phyloP scores from a whole-genome alignment of 2,888 invertebrate species.

The Agrochola circellaris region DNA sequence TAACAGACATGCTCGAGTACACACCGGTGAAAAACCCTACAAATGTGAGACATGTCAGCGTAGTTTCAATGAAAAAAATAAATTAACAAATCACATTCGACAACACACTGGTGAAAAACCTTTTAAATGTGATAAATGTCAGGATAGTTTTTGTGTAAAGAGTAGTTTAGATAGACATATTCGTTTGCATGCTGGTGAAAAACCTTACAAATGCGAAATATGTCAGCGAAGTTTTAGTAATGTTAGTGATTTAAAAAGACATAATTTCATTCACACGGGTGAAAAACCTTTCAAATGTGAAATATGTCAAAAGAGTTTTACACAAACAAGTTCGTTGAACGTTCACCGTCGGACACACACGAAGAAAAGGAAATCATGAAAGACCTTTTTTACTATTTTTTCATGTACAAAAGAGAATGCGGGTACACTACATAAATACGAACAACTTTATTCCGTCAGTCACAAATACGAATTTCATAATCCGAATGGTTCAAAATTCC shows the following conservation, averaged over 20 bases:
- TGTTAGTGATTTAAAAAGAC: not conserved
- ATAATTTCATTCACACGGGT: not conserved
- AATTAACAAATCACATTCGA: not conserved
- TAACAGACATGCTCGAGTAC: not conserved
- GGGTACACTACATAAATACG: no score
- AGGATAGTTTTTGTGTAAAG: not conserved
- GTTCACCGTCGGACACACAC: not conserved
- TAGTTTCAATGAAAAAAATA: not conserved
- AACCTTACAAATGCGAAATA: slow-evolving; percentile 6
- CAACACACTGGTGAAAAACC: slow-evolving; percentile 17
- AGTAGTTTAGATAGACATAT: slow-evolving; percentile 2
- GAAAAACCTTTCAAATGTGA: slow-evolving; percentile 19
- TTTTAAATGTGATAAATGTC: slow-evolving; percentile 15
- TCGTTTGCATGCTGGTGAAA: not conserved
- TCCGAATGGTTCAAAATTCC: no score
- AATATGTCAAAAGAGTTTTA: slow-evolving; percentile 12
- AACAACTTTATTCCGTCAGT: no score
- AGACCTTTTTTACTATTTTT: no score
- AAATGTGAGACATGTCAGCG: slow-evolving; percentile 7
- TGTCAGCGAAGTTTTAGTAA: slow-evolving; percentile 1
- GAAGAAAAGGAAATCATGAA: not conserved
- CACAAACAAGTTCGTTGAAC: not conserved
- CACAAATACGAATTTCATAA: no score
- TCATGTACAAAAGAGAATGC: no score
- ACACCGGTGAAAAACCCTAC: not conserved